Evolutionary conservation across 1,140 invertebrate genomes (phyloP), one percentile per base, ranked within the genome.

Genomic region (Hestina assimilis): DNA sequence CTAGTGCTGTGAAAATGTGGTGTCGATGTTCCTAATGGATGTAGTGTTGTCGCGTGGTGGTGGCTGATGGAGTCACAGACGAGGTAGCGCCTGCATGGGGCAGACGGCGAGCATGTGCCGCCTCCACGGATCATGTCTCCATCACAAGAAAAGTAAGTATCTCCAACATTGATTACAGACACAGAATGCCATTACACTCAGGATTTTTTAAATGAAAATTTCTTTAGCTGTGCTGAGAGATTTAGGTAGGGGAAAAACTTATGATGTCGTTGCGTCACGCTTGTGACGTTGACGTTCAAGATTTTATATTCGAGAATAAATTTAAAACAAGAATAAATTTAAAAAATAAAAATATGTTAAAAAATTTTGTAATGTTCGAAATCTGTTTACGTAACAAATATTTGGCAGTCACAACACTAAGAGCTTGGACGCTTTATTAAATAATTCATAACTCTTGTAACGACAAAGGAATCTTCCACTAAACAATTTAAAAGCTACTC

Each of bases 51-150:
- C 33, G 47, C 33, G 14, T 19, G 45, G 90, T 83, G 90, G 90
- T 43, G 79, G 91, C 92, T 85, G 90, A 92, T 90, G 84, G 82
- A 66, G 90, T 90, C 68, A 89, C 90, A 79, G 88, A 90, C 91
- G 91, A 89, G 92, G 92, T 91, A 89, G 85, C 83, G 89, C 90
- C 90, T 90, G 89, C 86, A 92, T 92, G 91, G 91, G 91, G 89
- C 91, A 92, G 86, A 89, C 90, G 87, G 90, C 90, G 88, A 91
- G 90, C 82, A 92, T 92, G 91, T 92, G 90, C 79, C 90, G 89
- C 88, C 90, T 91, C 75, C 90, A 91, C 87, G 90, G 90, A 89
- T 91, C 91, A 89, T 89, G 89, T 87, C 89, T 89, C 78, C 90
- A 91, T 72, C 90, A 91, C 88, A 91, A 91, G 89, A 92, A 92